Percentiles rank a stretch among this genome's conserved stretches.
Conservation (phyloP, 2,797 vertebrate species). For the Sparus aurata region DNA sequence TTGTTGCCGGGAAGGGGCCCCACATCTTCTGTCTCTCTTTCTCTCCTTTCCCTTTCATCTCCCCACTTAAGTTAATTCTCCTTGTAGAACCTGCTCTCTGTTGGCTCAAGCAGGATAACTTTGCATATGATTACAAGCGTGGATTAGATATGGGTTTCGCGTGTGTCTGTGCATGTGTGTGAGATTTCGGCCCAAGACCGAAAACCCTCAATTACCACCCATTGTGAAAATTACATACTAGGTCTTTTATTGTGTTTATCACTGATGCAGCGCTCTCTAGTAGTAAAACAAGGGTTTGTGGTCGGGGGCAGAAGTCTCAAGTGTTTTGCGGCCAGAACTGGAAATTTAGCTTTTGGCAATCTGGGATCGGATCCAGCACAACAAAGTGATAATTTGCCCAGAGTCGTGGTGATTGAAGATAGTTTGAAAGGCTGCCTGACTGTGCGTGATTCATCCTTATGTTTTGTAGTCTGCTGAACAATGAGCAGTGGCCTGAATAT, state of each 20-base stretch:
- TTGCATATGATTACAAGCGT: slow-evolving; percentile 65
- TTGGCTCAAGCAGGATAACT: slow-evolving; percentile 66
- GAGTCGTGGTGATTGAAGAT: slow-evolving; percentile 51
- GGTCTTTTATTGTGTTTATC: slow-evolving; percentile 33
- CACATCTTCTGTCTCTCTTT: slow-evolving; percentile 43
- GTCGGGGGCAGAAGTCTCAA: slow-evolving; percentile 38
- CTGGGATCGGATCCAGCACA: slow-evolving; percentile 50
- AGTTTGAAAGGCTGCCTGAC: slow-evolving; percentile 57
- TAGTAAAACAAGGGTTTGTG: slow-evolving; percentile 54
- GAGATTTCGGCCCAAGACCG: slow-evolving; percentile 25
- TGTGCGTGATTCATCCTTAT: slow-evolving; percentile 58
- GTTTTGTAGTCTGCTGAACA: slow-evolving; percentile 72
- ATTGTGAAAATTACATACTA: slow-evolving; percentile 42
- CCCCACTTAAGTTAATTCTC: slow-evolving; percentile 64
- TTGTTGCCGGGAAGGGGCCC: slow-evolving; percentile 55
- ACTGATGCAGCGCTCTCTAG: slow-evolving; percentile 22
- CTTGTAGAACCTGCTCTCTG: slow-evolving; percentile 61
- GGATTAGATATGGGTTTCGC: slow-evolving; percentile 38
- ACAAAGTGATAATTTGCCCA: slow-evolving; percentile 54
- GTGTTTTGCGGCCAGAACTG: slow-evolving; percentile 51
- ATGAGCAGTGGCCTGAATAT: slow-evolving; percentile 76
- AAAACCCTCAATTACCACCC: slow-evolving; percentile 45
- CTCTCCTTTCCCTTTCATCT: slow-evolving; percentile 53
- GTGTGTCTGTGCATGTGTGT: slow-evolving; percentile 36
- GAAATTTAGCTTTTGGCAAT: slow-evolving; percentile 46